Evolutionary conservation across 2,888 invertebrate species (phyloP), one percentile per base, ranked within the genome.

Genomic region (Eulithis prunata): DNA sequence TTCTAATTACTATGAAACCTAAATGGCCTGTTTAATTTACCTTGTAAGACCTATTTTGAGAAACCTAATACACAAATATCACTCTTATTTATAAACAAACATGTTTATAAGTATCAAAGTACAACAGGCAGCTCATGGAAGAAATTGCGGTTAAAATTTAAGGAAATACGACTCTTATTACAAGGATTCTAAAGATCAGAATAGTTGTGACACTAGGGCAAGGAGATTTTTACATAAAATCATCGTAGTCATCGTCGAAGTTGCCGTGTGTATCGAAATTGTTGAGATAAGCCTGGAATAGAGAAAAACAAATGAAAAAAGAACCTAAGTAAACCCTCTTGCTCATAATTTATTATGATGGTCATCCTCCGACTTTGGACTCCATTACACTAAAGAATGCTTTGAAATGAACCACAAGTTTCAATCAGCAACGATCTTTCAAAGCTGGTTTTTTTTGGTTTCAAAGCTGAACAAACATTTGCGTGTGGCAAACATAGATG

Each of bases 191-290:
- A 60, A 57, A 38, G 67, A 47, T 60, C 56, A 56, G 11, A 65
- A 28, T 57, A 54, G 66, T 64, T 64, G 54, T 64, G 70, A 70
- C 70, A 69, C 55, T 64, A 67, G 69, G 63, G 51, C 21, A 38
- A n/a, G 63, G 72, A 73, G 73, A 67, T 69, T 77, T 80, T 94
- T 96, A 97, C 96, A 97, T 97, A 83, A 97, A 97, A 81, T 97
- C 97, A 79, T 97, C 95, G 81, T 93, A 96, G 61, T 96, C 96
- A 66, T 94, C 94, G 69, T 94, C 95, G 76, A 94, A 96, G 78
- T 94, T 94, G 65, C 94, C 95, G 74, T 95, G 95, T 64, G 94
- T 93, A 76, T 95, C 95, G 83, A 96, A 95, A 86, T 96, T 95
- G 77, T 91, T 94, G 71, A 95, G 93, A 74, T 95, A 94, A 60